Base-by-base conservation (phyloP, 2,797 vertebrate species). In the Ciconia nigra region DNA sequence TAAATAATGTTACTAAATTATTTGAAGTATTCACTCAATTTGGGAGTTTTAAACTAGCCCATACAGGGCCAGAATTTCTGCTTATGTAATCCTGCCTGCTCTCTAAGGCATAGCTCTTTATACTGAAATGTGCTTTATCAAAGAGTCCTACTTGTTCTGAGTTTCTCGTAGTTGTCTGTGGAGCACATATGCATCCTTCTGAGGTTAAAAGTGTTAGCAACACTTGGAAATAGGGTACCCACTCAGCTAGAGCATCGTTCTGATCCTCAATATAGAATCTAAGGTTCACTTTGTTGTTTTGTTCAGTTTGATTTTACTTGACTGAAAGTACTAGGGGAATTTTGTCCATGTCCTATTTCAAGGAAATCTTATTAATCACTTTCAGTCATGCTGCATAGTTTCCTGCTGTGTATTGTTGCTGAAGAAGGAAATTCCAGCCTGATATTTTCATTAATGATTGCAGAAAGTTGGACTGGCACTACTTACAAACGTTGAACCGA, bases 301-400 rank as follows among this genome's bases (percentile, higher is more conserved):
- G 87, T 89, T 95, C 92, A 22, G 74, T 94, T 89, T 73, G 78
- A 83, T 94, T 95, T 93, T 74, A 83, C 83, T 81, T 90, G 76
- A 61, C 79, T 66, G 52, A 94, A 93, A 90, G 91, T 66, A 4
- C 62, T 42, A 2, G 41, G 41, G 29, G 51, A 82, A 87, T 95
- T 93, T 91, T 89, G 63, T 55, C 87, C 20, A 55, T 81, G 93
- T 63, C 76, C 85, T 92, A 31, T 78, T 94, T 88, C 54, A 95
- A 94, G 94, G 46, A 90, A 94, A 82, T 59, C 69, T 91, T 93
- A 96, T 90, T 95, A 91, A 96, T 93, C 73, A 52, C 93, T 93
- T 94, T 70, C 39, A 72, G 72, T 62, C 65, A 2, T 42, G 58
- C 69, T 93, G 69, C 65, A 81, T 11, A 25, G 77, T 35, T 78